Conservation (phyloP, 2,113 vertebrate species). For the Oncorhynchus tshawytscha region DNA sequence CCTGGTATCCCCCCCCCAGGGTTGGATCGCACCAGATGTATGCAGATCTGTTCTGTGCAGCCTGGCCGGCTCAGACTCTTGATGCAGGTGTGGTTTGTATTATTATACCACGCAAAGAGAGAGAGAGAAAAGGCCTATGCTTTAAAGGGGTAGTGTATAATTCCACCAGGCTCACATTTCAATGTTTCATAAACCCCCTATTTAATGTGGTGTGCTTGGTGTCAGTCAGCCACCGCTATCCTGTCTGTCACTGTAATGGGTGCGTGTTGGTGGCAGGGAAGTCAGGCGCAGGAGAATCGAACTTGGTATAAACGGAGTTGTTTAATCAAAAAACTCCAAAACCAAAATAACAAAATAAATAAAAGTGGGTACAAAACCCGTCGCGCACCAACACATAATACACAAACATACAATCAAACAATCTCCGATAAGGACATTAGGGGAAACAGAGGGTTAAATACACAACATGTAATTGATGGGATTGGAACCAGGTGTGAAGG, state of each 20-base stretch:
- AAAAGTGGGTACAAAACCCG: no score
- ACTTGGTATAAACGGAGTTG: no score
- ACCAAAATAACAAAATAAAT: no score
- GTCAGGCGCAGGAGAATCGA: no score
- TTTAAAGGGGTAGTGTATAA: slow-evolving; percentile 47
- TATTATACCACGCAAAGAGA: slow-evolving; percentile 17
- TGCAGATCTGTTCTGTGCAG: background rate
- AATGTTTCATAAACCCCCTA: slow-evolving; percentile 57
- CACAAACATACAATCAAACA: no score
- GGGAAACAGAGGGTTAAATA: no score
- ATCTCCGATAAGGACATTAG: no score
- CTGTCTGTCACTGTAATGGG: slow-evolving; percentile 1
- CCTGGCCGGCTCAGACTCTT: background rate
- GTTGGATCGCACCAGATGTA: slow-evolving; percentile 11
- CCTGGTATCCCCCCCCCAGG: background rate
- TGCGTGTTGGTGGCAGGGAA: no score
- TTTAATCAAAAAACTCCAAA: no score
- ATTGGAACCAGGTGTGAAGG: no score
- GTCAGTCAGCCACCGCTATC: slow-evolving; percentile 56
- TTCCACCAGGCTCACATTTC: slow-evolving; percentile 58
- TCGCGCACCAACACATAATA: no score
- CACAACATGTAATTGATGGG: no score
- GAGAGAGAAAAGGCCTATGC: slow-evolving; percentile 13
- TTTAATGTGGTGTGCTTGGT: slow-evolving; percentile 54
- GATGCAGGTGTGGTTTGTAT: slow-evolving; percentile 39